These are phyloP conservation scores for Cynopterus sphinx DNA, from an alignment of 2,797 vertebrate genomes.

Conservation along the genomic window DNA sequence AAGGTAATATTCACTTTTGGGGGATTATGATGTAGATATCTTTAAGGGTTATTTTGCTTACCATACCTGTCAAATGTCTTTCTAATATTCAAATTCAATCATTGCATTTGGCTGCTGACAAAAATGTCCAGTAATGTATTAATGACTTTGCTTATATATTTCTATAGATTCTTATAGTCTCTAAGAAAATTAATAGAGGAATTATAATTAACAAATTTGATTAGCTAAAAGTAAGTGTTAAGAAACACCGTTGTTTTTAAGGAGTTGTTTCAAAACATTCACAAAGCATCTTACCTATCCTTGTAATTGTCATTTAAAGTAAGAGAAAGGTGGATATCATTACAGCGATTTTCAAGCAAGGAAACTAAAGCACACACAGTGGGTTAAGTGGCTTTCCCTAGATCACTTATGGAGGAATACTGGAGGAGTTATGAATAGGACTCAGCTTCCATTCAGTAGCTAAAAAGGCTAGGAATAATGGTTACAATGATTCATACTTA, in stretches of 20 bases:
- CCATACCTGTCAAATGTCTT: not conserved
- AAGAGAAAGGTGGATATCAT: not conserved
- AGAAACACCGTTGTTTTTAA: constrained; percentile 17
- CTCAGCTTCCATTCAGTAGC: constrained; percentile 19
- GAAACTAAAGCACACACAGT: not conserved
- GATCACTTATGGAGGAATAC: not conserved
- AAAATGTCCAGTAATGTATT: not conserved
- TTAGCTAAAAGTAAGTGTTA: not conserved
- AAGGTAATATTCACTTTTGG: not conserved
- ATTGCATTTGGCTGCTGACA: not conserved
- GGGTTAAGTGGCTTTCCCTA: not conserved
- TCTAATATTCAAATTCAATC: not conserved
- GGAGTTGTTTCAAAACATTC: constrained; percentile 32
- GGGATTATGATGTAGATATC: not conserved
- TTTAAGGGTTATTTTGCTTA: not conserved
- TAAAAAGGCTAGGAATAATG: constrained; percentile 36
- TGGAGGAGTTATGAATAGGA: not conserved
- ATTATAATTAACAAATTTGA: not conserved
- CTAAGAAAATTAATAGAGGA: constrained; percentile 7
- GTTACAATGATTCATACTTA: constrained; percentile 20
- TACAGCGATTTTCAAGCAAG: not conserved
- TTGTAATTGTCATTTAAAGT: constrained; percentile 28
- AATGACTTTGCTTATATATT: constrained; percentile 24
- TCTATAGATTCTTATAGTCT: not conserved
- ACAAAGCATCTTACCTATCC: not conserved